Evolutionary conservation across 2,888 invertebrate species (phyloP), one percentile per base, ranked within the genome.

Genomic region (Parascotia fuliginaria): DNA sequence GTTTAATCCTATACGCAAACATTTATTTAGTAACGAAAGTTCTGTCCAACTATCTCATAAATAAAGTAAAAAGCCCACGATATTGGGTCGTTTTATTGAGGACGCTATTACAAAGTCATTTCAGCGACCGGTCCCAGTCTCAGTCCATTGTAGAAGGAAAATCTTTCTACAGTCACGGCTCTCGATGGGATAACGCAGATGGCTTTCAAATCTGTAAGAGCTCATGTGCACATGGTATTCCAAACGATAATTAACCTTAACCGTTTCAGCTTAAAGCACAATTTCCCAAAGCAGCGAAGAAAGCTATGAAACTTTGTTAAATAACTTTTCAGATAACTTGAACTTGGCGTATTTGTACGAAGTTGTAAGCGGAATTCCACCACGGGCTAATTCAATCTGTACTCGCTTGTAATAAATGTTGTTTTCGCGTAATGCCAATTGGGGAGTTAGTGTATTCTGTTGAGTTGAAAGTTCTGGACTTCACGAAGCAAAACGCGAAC

Each of bases 321-420:
- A 91, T 92, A 92, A 92, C 91, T 92, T 92, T 92, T 92, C 91
- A 91, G 91, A 92, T 92, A 92, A 92, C 90, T 92, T 91, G 89
- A 90, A 90, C 86, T 89, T 83, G 78, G 82, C 83, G 81, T 90
- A 89, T 89, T 90, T 90, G 86, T 81, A 78, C 86, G 89, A 89
- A 89, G 91, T 88, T 88, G 86, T 87, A 92, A 89, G 87, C 85
- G 89, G 82, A 83, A 85, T 83, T 81, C 84, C 75, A 83, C 85
- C 85, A 79, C 87, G 81, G 70, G 83, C 87, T 91, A 89, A 90
- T 90, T 89, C 85, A 89, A 91, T 91, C 90, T 89, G 87, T 91
- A 84, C 83, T 77, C 86, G 84, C 81, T 91, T 87, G 90, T 89
- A 88, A 89, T 91, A 92, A 90, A 89, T 85, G 89, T 88, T 90